Evolutionary conservation across 2,113 vertebrate species (phyloP).

Genomic region (Oxyura jamaicensis): DNA sequence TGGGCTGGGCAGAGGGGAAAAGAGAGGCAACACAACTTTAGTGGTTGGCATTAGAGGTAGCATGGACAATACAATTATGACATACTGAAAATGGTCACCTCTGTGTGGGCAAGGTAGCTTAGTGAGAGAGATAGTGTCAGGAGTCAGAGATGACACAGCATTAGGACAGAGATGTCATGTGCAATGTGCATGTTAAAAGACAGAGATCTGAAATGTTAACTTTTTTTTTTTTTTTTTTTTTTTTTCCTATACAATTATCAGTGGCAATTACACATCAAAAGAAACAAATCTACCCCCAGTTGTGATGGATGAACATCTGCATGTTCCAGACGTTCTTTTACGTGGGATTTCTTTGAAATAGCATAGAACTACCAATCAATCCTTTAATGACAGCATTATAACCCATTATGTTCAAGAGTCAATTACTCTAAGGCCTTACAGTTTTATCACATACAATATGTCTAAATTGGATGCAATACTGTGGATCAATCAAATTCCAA

Average conservation of each 20-base stretch:
- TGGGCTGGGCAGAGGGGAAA: background rate
- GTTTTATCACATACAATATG: constrained; percentile 67
- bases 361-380: constrained; percentile 60
- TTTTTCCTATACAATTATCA: constrained; percentile 59
- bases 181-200: background rate
- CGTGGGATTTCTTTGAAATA: constrained; percentile 59
- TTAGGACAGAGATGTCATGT: background rate
- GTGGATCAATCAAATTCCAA: constrained; percentile 64
- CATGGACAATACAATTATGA: background rate
- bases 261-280: constrained; percentile 71
- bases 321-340: constrained; percentile 59
- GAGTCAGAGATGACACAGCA: background rate
- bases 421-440: constrained; percentile 66
- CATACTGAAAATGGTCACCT: background rate
- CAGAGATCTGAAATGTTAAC: constrained; percentile 25
- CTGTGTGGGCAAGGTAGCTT: background rate
- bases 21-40: background rate
- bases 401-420: constrained; percentile 69
- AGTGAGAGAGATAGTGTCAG: background rate
- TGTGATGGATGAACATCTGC: constrained; percentile 64
- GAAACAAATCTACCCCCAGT: constrained; percentile 69
- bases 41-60: background rate
- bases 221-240: constrained; percentile 49
- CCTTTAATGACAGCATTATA: constrained; percentile 69
- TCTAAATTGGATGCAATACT: constrained; percentile 57